A percentile compares a stretch with the other conserved stretches of the same genome.
These are phyloP conservation scores for Philypnodon macrostomus DNA, from an alignment of 2,797 vertebrate species.

Conservation along the genomic window DNA sequence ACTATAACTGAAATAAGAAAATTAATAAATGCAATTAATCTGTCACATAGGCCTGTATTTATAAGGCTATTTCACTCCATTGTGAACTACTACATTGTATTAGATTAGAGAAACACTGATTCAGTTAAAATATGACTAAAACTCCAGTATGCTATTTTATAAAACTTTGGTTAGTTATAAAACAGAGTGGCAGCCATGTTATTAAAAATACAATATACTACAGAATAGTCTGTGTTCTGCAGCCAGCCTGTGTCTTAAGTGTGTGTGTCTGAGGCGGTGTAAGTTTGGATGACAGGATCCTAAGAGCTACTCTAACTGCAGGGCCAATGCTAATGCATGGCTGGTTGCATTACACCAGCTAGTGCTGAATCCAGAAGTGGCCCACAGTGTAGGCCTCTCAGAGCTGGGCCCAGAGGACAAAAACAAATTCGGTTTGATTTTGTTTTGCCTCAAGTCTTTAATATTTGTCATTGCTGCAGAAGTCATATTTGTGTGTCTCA, in stretches of 20 bases:
- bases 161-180: no score
- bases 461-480: slow-evolving; percentile 66
- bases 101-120: no score
- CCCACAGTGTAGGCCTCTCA: slow-evolving; percentile 59
- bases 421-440: slow-evolving; percentile 66
- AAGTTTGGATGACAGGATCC: slow-evolving; percentile 79
- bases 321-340: slow-evolving; percentile 82
- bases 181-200: no score
- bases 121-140: no score
- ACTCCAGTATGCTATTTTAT: no score
- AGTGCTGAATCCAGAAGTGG: slow-evolving; percentile 74
- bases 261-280: slow-evolving; percentile 52
- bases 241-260: slow-evolving; percentile 26
- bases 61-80: no score
- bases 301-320: slow-evolving; percentile 76
- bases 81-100: no score
- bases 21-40: no score
- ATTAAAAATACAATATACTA: background rate
- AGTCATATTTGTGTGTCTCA: slow-evolving; percentile 59
- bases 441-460: slow-evolving; percentile 56
- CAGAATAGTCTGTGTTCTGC: slow-evolving; percentile 7
- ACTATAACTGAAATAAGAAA: no score
- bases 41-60: no score
- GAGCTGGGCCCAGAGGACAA: slow-evolving; percentile 68
- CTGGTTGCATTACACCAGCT: slow-evolving; percentile 77